Conservation (phyloP, 2,797 vertebrate genomes). For the Enteromius trimaculatus region DNA sequence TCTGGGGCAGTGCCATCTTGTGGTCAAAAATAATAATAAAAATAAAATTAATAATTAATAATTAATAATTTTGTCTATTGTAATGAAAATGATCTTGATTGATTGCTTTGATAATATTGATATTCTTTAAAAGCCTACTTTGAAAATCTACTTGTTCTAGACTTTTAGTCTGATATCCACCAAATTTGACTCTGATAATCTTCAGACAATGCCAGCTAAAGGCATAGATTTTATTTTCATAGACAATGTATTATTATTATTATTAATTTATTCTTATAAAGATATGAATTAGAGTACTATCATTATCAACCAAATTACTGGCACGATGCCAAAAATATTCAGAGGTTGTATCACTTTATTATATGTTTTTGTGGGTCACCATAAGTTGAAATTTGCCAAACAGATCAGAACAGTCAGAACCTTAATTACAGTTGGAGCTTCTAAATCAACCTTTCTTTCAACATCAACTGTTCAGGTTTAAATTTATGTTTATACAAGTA, state of each 20-base stretch:
- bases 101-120: neutral
- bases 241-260: neutral
- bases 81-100: neutral
- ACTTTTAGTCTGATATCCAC: neutral
- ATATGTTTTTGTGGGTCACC: no score
- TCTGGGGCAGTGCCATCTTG: no score
- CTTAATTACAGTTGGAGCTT: neutral
- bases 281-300: no score
- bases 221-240: neutral
- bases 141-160: neutral
- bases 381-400: neutral
- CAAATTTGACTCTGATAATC: neutral
- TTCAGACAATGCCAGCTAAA: neutral
- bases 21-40: no score
- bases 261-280: neutral
- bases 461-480: no score
- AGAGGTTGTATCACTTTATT: no score
- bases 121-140: neutral
- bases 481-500: no score
- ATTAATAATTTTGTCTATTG: neutral
- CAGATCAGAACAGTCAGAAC: neutral
- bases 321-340: neutral
- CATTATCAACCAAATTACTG: no score
- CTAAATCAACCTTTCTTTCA: no score
- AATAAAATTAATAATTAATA: no score